These are phyloP conservation scores for Epizoanthus stellaris DNA, from an alignment of 92 coral and sea anemone genomes.

Conservation along the genomic window DNA sequence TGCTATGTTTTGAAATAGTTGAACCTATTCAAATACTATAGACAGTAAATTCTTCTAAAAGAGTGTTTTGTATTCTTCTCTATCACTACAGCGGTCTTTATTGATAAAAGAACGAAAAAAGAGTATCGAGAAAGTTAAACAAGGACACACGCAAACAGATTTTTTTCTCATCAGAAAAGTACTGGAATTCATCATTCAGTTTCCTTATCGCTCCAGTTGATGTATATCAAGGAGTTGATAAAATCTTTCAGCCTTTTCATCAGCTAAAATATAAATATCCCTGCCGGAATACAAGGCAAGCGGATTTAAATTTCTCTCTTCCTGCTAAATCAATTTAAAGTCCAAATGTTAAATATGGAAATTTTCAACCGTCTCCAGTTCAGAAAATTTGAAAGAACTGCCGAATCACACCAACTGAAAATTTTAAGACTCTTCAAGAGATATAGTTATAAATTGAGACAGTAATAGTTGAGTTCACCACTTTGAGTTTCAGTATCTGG, in stretches of 20 bases:
- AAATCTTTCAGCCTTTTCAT: neutral
- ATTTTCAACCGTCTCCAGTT: too few species aligned
- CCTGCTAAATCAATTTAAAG: too few species aligned
- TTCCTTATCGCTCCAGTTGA: neutral
- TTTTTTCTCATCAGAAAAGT: neutral
- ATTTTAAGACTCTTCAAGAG: too few species aligned
- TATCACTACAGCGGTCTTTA: neutral
- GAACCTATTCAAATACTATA: neutral
- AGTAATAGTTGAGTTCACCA: too few species aligned
- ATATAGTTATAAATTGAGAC: too few species aligned
- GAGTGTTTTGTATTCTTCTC: neutral
- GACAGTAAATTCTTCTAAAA: neutral
- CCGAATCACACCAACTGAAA: too few species aligned
- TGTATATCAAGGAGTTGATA: neutral
- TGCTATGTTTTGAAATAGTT: neutral
- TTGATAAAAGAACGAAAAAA: neutral
- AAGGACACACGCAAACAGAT: neutral
- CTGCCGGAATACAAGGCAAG: neutral
- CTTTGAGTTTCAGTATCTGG: too few species aligned
- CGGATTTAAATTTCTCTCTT: too few species aligned
- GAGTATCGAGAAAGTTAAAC: neutral
- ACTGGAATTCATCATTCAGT: slow-evolving; percentile 5
- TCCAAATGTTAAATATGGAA: too few species aligned
- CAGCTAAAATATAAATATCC: neutral
- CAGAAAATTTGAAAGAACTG: too few species aligned